These are phyloP conservation scores for Drosophila pseudoananassae DNA, from an alignment of 1,140 invertebrate species.

Conservation along the genomic window DNA sequence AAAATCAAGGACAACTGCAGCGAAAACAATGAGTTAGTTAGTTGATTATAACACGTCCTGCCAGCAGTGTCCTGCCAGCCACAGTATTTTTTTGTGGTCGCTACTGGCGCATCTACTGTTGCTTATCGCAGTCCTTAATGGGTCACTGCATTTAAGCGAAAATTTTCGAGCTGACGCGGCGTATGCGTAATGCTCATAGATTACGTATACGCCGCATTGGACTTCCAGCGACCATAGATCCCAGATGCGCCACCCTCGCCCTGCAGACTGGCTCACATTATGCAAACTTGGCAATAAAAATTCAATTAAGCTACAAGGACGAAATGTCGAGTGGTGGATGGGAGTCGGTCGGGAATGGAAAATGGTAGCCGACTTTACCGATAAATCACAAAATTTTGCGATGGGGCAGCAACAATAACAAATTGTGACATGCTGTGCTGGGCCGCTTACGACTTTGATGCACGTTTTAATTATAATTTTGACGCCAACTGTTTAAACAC, in stretches of 20 bases:
- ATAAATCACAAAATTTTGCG: slow-evolving; percentile 55
- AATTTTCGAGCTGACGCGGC: slow-evolving; percentile 42
- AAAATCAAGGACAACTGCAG: slow-evolving; percentile 46
- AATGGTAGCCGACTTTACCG: slow-evolving; percentile 20
- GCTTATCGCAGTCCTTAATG: slow-evolving; percentile 52
- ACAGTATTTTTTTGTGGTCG: slow-evolving; percentile 3
- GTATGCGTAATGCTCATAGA: slow-evolving; percentile 59
- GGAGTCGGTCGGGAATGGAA: not conserved
- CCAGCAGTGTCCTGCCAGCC: not conserved
- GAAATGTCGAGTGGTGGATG: slow-evolving; percentile 57
- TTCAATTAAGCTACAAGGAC: slow-evolving; percentile 80
- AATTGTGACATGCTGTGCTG: slow-evolving; percentile 75
- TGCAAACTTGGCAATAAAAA: slow-evolving; percentile 82
- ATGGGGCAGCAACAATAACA: slow-evolving; percentile 43
- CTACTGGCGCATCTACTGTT: slow-evolving; percentile 13
- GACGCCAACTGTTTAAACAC: slow-evolving; percentile 80
- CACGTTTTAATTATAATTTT: slow-evolving; percentile 82
- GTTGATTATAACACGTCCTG: slow-evolving; percentile 42
- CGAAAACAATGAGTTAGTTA: slow-evolving; percentile 40
- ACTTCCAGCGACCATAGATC: not conserved
- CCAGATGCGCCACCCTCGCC: not conserved
- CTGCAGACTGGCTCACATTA: slow-evolving; percentile 57
- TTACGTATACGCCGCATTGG: slow-evolving; percentile 57
- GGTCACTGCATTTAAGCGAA: slow-evolving; percentile 51
- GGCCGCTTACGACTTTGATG: slow-evolving; percentile 71